phyloP scores from a whole-genome alignment of 2,888 invertebrate genomes.

The Trichacis sp. region DNA sequence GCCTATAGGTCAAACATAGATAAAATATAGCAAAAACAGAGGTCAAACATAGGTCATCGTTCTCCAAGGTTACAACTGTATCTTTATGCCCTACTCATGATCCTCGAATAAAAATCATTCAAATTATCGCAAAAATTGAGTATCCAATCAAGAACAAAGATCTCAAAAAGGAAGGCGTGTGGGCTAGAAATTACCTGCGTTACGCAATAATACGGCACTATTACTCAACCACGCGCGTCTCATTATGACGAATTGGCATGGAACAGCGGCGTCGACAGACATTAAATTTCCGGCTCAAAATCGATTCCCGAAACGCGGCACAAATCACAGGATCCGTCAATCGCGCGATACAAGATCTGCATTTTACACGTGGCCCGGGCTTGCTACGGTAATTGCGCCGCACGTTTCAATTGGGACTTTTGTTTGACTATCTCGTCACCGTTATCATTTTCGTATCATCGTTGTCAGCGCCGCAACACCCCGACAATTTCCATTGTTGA shows the following conservation, averaged over 20 bases:
- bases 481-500: slow-evolving; percentile 34
- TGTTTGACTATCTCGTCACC: not conserved
- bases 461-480: slow-evolving; percentile 13
- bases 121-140: too few relatives aligned
- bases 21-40: too few relatives aligned
- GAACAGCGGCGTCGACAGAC: slow-evolving; percentile 38
- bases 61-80: too few relatives aligned
- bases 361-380: slow-evolving; percentile 7
- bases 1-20: too few relatives aligned
- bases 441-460: slow-evolving; percentile 5
- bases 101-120: too few relatives aligned
- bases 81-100: too few relatives aligned
- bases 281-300: slow-evolving; percentile 41
- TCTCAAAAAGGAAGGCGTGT: too few relatives aligned
- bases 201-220: slow-evolving; percentile 40
- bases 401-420: slow-evolving; percentile 6
- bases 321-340: too few relatives aligned
- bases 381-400: not conserved
- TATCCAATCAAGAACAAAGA: too few relatives aligned
- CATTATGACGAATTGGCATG: slow-evolving; percentile 41
- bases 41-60: too few relatives aligned
- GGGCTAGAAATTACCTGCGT: too few relatives aligned
- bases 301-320: slow-evolving; percentile 34
- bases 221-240: slow-evolving; percentile 42
- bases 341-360: slow-evolving; percentile 13